Conservation (phyloP, 2,113 vertebrate genomes). For the Serilophus lunatus region DNA sequence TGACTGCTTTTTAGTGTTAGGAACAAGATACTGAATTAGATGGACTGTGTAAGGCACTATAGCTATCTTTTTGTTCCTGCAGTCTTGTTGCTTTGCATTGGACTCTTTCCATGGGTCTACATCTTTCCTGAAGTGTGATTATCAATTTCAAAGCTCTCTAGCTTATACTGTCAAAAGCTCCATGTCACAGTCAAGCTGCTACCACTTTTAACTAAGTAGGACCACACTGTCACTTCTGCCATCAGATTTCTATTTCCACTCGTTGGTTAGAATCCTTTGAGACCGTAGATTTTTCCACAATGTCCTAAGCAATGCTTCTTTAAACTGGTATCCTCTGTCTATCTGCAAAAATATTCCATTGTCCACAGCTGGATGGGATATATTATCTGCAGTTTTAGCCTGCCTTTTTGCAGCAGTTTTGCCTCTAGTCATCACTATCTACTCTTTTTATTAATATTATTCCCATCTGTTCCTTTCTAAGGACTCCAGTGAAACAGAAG, state of each 20-base stretch:
- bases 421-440: background rate
- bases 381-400: background rate
- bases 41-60: background rate
- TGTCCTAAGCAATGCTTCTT: background rate
- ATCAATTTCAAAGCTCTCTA: background rate
- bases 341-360: background rate
- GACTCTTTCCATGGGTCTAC: background rate
- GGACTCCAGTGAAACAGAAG: background rate
- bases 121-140: background rate
- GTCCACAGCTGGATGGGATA: background rate
- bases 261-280: background rate
- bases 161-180: background rate
- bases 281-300: background rate
- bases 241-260: background rate
- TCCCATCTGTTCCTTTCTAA: background rate
- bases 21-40: background rate
- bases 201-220: background rate
- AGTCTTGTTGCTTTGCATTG: background rate
- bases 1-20: background rate
- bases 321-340: background rate
- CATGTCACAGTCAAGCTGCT: background rate
- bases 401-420: background rate
- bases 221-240: background rate
- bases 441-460: background rate
- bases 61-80: background rate